Evolutionary conservation across 2,797 vertebrate species (phyloP).

Genomic region (Hipposideros larvatus): DNA sequence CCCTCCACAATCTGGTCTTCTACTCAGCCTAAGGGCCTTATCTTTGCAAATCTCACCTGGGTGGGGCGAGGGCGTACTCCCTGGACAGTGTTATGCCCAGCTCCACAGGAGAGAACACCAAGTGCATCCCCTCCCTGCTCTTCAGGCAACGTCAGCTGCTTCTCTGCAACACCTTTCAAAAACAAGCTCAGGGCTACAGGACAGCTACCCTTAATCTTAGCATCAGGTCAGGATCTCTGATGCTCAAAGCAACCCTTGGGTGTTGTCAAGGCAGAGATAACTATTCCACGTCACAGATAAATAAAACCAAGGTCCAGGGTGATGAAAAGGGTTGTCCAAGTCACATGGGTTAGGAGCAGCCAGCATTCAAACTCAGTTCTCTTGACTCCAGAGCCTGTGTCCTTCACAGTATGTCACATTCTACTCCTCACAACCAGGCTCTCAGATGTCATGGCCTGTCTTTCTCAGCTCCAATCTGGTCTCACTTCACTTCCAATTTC

Average conservation of each 20-base stretch:
- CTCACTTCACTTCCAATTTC: slow-evolving; percentile 8
- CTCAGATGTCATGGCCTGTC: neutral
- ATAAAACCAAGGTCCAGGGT: neutral
- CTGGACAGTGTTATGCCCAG: neutral
- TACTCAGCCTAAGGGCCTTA: slow-evolving; percentile 38
- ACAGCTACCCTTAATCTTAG: neutral
- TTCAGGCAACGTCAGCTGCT: neutral
- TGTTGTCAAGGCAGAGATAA: neutral
- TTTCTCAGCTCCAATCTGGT: neutral
- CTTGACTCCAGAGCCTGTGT: neutral
- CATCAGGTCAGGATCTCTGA: neutral
- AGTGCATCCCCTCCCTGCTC: neutral
- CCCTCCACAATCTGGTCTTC: slow-evolving; percentile 74
- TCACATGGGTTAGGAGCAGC: neutral
- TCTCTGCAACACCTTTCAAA: neutral
- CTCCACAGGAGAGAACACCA: neutral
- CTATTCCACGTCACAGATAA: neutral
- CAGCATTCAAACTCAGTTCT: neutral
- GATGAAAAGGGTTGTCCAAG: neutral
- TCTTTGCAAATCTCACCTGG: slow-evolving; percentile 64
- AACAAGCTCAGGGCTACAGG: neutral
- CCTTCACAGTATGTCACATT: neutral
- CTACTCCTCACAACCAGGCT: neutral
- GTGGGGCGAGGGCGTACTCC: neutral
- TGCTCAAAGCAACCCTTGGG: neutral